phyloP scores from a whole-genome alignment of 2,888 invertebrate genomes.

The Drosophila borborema region DNA sequence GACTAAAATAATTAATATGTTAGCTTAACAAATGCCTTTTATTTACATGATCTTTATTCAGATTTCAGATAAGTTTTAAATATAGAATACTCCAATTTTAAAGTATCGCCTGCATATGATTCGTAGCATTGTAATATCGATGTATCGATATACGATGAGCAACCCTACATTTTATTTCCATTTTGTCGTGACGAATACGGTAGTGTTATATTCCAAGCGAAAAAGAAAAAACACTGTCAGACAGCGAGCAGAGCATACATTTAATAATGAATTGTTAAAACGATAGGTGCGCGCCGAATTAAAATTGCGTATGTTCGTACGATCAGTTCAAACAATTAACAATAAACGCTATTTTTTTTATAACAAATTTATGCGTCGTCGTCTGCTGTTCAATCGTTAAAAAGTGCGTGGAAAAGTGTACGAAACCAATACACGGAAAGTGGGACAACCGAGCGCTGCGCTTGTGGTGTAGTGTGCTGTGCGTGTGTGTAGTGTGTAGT shows the following conservation, averaged over 20 bases:
- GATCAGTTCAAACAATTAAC: conserved; percentile 44
- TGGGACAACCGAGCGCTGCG: conserved; percentile 76
- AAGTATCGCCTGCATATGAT: conserved; percentile 11
- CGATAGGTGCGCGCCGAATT: conserved; percentile 71
- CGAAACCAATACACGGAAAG: conserved; percentile 80
- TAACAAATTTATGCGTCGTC: conserved; percentile 61
- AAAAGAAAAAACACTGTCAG: conserved; percentile 75
- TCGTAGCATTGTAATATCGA: conserved; percentile 27
- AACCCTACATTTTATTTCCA: conserved; percentile 57
- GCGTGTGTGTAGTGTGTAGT: conserved; percentile 28
- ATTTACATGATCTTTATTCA: not conserved
- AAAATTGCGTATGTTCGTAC: conserved; percentile 51
- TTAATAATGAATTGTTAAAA: conserved; percentile 77
- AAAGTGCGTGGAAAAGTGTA: conserved; percentile 80
- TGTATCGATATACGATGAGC: conserved; percentile 47
- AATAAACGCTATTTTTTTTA: conserved; percentile 50
- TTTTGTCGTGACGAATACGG: conserved; percentile 67
- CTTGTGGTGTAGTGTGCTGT: conserved; percentile 51
- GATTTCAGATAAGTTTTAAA: not conserved
- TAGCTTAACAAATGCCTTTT: not conserved
- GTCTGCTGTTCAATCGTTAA: conserved; percentile 66
- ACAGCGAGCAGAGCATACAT: conserved; percentile 69
- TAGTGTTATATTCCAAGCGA: conserved; percentile 74
- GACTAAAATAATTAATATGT: not conserved
- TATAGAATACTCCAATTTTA: not conserved